phyloP scores from a whole-genome alignment of 2,888 invertebrate genomes.

The Drosophila percnosoma region DNA sequence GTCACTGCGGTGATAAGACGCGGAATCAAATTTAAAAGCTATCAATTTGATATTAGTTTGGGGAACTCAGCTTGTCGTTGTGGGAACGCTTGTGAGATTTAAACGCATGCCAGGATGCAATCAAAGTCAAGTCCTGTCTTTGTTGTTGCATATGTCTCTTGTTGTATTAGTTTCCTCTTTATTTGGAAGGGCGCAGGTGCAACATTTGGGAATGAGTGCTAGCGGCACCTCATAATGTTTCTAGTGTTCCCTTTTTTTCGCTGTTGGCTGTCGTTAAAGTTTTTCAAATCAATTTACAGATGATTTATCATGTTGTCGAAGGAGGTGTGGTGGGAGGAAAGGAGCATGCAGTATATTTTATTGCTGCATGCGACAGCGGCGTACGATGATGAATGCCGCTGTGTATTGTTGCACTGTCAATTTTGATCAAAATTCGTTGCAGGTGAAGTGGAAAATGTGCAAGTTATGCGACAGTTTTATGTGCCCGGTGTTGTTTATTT shows the following conservation, averaged over 20 bases:
- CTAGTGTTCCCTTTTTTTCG: conserved; percentile 35
- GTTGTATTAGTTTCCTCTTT: conserved; percentile 17
- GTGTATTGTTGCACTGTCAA: conserved; percentile 77
- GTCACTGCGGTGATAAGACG: conserved; percentile 76
- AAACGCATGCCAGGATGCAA: conserved; percentile 61
- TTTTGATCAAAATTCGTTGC: conserved; percentile 69
- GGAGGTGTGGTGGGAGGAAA: not conserved
- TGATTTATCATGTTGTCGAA: conserved; percentile 72
- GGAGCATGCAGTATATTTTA: conserved; percentile 4
- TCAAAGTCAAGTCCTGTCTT: conserved; percentile 19
- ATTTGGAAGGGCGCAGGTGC: not conserved
- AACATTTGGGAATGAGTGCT: conserved; percentile 42
- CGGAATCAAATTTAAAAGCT: conserved; percentile 83
- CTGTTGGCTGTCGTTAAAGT: conserved; percentile 55
- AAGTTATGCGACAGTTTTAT: conserved; percentile 71
- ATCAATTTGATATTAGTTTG: conserved; percentile 80
- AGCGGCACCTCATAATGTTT: conserved; percentile 50
- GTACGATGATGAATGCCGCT: conserved; percentile 75
- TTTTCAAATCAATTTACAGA: conserved; percentile 78
- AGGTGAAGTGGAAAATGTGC: conserved; percentile 76
- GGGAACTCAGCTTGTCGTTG: conserved; percentile 56
- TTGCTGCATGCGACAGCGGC: conserved; percentile 65
- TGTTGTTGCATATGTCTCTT: conserved; percentile 21
- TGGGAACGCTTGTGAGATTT: conserved; percentile 50
- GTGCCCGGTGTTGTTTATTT: conserved; percentile 5